Base-by-base conservation (phyloP, 1,140 invertebrate genomes). In the Anastatus disparis region DNA sequence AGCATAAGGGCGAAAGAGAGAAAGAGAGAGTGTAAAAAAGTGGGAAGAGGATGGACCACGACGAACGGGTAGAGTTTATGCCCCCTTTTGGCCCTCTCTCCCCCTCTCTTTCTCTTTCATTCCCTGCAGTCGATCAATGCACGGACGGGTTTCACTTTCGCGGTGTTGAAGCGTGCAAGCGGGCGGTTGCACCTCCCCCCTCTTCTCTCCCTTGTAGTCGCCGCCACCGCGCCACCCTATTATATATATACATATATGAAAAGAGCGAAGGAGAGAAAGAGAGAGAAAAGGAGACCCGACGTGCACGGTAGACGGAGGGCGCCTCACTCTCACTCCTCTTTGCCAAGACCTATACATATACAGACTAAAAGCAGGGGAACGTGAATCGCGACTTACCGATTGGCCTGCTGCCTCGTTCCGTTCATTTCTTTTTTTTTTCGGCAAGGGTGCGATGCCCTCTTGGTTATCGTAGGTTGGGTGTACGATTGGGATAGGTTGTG, bases 91-190 rank as follows among this genome's bases (percentile, higher is more conserved):
- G 56, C 38, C 61, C 74, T 74, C 65, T 69, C 69, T 50, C 44
- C 70, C 35, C 67, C 79, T 70, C 70, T 63, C 38, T 29, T 75
- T 63, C 71, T 62, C 75, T 73, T 77, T 77, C 80, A 58, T 15
- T 76, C 76, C 80, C 78, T 82, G 82, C 81, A 84, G 82, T 82
- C 84, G 84, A 86, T 86, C 84, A 85, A 86, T 86, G 84, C 84
- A 82, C 81, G 78, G 82, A 81, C 82, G 83, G 84, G 82, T 86
- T 86, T 86, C 84, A 86, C 84, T 86, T 86, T 86, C 84, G 70
- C 70, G 38, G 58, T 44, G 67, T 7, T 20, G 12, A 31, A 22
- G 26, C 42, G 62, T 42, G 59, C 62, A 35, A n/a, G 9, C 38
- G 48, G 35, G 59, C 17, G 26, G 50, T 29, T 35, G 26, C 50